These are phyloP conservation scores for Hetaerina titia DNA, from an alignment of 2,888 invertebrate species.

Conservation along the genomic window DNA sequence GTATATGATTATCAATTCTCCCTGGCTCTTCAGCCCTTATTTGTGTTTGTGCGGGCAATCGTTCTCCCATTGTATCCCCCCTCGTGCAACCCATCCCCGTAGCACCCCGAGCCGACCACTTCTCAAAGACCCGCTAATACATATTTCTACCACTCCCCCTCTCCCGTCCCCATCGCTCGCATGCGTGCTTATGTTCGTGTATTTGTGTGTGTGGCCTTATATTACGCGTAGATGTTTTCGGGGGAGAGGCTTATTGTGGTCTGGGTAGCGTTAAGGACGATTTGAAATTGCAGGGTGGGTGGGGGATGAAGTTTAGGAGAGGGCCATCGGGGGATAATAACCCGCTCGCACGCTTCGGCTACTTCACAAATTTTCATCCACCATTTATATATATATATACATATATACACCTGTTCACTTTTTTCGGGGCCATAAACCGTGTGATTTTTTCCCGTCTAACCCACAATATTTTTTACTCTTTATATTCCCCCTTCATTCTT, in stretches of 20 bases:
- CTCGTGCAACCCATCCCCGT: not conserved
- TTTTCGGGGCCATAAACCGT: not conserved
- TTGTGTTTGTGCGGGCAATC: conserved; percentile 52
- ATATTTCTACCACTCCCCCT: conserved; percentile 15
- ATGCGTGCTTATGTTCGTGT: not conserved
- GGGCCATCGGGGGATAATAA: not conserved
- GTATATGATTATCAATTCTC: conserved; percentile 66
- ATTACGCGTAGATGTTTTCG: not conserved
- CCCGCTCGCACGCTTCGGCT: conserved; percentile 2
- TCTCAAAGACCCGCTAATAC: not conserved
- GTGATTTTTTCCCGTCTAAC: not conserved
- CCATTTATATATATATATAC: not conserved
- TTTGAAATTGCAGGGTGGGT: not conserved
- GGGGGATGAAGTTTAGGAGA: not conserved
- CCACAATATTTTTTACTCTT: not conserved
- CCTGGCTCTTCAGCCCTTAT: conserved; percentile 54
- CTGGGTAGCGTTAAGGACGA: not conserved
- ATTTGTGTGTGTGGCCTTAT: not conserved
- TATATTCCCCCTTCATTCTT: not conserved
- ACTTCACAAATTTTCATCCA: not conserved
- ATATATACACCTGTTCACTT: not conserved
- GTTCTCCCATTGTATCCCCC: not conserved
- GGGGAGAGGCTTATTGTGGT: not conserved
- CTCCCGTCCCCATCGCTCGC: not conserved
- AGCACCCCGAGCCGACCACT: not conserved